Percentiles rank a stretch among this genome's conserved stretches.
phyloP scores from a whole-genome alignment of 2,888 invertebrate species.

The Ectemnius lituratus region DNA sequence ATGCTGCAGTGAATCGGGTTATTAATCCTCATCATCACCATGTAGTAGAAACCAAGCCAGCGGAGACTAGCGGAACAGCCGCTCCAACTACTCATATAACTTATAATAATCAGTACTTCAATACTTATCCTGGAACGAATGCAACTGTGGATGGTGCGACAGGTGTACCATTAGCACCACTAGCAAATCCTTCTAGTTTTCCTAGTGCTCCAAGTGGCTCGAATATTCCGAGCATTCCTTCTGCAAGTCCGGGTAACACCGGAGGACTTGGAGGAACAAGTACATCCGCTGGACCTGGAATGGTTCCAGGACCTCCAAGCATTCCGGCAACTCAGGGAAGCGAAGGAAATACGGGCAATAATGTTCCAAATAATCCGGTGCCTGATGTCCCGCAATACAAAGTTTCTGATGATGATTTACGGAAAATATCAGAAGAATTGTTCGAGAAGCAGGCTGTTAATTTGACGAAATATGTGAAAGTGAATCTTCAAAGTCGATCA shows the following conservation, averaged over 20 bases:
- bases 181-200: slow-evolving; percentile 18
- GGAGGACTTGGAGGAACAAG: background rate
- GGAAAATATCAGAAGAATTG: slow-evolving; percentile 67
- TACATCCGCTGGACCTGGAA: background rate
- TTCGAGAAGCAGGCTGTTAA: slow-evolving; percentile 65
- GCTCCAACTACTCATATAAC: slow-evolving; percentile 56
- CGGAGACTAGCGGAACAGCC: background rate
- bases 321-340: background rate
- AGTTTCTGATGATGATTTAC: slow-evolving; percentile 67
- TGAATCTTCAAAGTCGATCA: slow-evolving; percentile 66
- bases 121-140: slow-evolving; percentile 21
- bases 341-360: background rate
- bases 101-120: slow-evolving; percentile 64
- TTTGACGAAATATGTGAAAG: slow-evolving; percentile 54
- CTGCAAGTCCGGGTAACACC: background rate
- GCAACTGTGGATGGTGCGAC: slow-evolving; percentile 10
- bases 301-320: background rate
- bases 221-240: background rate
- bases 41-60: slow-evolving; percentile 20
- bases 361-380: slow-evolving; percentile 15
- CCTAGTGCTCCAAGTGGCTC: slow-evolving; percentile 9
- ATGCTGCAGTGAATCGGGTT: slow-evolving; percentile 65
- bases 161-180: too few relatives aligned
- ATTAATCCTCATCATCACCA: slow-evolving; percentile 57
- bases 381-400: slow-evolving; percentile 33